phyloP scores from a whole-genome alignment of 2,888 invertebrate genomes.

The Empis livida region DNA sequence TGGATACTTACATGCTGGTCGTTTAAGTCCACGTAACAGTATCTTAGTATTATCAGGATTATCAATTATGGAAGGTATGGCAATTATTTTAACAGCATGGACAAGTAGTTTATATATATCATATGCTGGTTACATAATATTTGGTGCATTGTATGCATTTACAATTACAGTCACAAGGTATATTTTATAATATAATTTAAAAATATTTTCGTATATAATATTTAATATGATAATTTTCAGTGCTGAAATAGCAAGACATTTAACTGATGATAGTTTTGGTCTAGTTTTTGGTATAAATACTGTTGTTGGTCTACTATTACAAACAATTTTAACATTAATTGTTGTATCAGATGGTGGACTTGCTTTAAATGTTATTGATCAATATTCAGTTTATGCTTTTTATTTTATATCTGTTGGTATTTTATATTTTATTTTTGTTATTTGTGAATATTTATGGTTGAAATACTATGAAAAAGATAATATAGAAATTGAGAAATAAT shows the following conservation, averaged over 20 bases:
- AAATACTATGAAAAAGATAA: background rate
- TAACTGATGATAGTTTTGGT: slow-evolving; percentile 75
- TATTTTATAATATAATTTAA: background rate
- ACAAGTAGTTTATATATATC: slow-evolving; percentile 46
- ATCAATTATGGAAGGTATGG: slow-evolving; percentile 38
- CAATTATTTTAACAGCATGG: slow-evolving; percentile 40
- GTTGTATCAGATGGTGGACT: slow-evolving; percentile 28
- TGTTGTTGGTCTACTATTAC: slow-evolving; percentile 61
- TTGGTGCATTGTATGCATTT: slow-evolving; percentile 60
- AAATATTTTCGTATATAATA: background rate
- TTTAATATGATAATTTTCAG: slow-evolving; percentile 37
- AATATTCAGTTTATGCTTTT: slow-evolving; percentile 30
- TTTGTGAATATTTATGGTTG: slow-evolving; percentile 19
- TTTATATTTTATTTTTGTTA: slow-evolving; percentile 24
- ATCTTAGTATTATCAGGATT: slow-evolving; percentile 31
- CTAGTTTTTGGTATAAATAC: slow-evolving; percentile 86
- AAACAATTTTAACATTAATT: slow-evolving; percentile 57
- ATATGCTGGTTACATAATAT: slow-evolving; percentile 56
- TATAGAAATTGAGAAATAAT: no score
- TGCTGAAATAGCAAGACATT: slow-evolving; percentile 70
- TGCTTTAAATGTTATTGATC: slow-evolving; percentile 21
- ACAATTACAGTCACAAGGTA: slow-evolving; percentile 37
- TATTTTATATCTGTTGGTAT: slow-evolving; percentile 28
- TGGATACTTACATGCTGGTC: slow-evolving; percentile 18
- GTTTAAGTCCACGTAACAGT: slow-evolving; percentile 20